Base-by-base conservation (phyloP, 2,888 invertebrate genomes). In the Ommatoiulus sabulosus region DNA sequence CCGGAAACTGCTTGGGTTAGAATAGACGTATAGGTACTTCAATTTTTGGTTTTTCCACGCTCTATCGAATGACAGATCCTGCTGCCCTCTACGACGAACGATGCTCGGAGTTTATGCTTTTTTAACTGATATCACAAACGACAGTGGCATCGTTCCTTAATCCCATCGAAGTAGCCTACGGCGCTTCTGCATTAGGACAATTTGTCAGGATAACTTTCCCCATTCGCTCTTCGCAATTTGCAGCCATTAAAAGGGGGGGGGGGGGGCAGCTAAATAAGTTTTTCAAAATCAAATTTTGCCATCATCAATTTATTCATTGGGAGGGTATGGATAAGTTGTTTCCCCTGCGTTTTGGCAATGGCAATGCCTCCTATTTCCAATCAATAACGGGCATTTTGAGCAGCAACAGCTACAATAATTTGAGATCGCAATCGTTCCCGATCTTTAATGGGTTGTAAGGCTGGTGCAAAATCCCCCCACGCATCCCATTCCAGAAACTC, bases 241-340 rank as follows among this genome's bases (percentile, higher is more conserved):
- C 24, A 72, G 72, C 72, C 72, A 72, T 72, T 72, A 72, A 24
- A 8, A 72, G 6, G 24, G 72, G 52, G 17, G 24, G 1, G 24
- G 6, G 24, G 72, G 52, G 17, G 24, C 52, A 72, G 8, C 15
- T 24, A 72, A 72, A 72, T 20, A 72, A 24, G 72, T 72, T 72
- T 72, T 72, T 72, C 72, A 72, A 72, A 72, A 72, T 72, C 72
- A 72, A 72, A 72, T 72, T 72, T 72, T 72, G 20, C 72, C 72
- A 72, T 72, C 72, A 72, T 20, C 72, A 72, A 72, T 24, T 72
- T 72, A 72, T 72, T 24, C 72, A 72, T 72, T 24, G 24, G 6
- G 24, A 72, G 72, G 24, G 72, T n/a, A 24, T 8, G 72, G 72
- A 72, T 72, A 72, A 72, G 24, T 8, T 7, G 72, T n/a, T 24